Conservation (phyloP, 2,797 vertebrate species). For the Sparidentex hasta region DNA sequence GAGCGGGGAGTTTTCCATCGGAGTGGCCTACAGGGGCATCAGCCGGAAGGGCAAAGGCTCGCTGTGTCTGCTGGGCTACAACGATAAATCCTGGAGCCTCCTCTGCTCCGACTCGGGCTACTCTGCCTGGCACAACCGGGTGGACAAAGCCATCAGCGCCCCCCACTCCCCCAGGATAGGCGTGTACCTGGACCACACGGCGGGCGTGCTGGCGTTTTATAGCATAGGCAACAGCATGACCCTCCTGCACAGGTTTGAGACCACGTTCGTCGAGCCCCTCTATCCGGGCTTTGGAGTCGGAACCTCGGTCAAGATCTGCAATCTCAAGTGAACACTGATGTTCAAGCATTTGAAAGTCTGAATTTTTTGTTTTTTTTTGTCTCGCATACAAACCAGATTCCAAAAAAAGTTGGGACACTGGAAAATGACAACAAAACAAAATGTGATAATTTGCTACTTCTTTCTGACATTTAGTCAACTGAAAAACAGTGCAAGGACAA, state of each 20-base stretch:
- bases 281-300: slow-evolving; percentile 89
- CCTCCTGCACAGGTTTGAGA: slow-evolving; percentile 87
- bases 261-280: slow-evolving; percentile 84
- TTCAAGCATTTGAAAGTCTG: slow-evolving; percentile 27
- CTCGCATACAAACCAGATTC: neutral
- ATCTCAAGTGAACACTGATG: slow-evolving; percentile 80
- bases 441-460: no score
- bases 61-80: slow-evolving; percentile 88
- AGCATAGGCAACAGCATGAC: slow-evolving; percentile 86
- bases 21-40: slow-evolving; percentile 85
- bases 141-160: slow-evolving; percentile 81
- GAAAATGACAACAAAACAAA: no score
- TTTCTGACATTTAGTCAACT: no score
- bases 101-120: slow-evolving; percentile 88
- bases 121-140: slow-evolving; percentile 89
- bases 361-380: slow-evolving; percentile 7
- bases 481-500: no score
- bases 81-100: slow-evolving; percentile 89
- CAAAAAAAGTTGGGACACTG: no score
- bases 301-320: slow-evolving; percentile 88
- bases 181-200: slow-evolving; percentile 87
- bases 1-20: slow-evolving; percentile 88
- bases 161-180: slow-evolving; percentile 87
- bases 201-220: slow-evolving; percentile 86
- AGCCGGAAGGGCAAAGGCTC: slow-evolving; percentile 89